Conservation (phyloP, 2,797 vertebrate species). For the Alauda arvensis region DNA sequence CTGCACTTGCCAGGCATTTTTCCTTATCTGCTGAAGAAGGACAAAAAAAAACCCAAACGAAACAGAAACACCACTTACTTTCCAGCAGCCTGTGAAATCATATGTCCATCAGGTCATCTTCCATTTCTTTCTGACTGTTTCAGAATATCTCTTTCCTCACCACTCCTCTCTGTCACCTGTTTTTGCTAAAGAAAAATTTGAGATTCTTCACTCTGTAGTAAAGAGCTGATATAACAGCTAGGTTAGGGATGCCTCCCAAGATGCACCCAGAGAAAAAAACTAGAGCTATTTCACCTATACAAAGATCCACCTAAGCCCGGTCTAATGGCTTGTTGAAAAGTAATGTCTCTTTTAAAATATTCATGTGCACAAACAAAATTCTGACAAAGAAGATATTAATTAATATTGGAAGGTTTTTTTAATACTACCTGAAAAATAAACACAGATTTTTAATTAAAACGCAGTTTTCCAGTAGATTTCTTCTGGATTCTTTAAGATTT, state of each 20-base stretch:
- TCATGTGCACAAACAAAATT: background rate
- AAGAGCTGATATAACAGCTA: background rate
- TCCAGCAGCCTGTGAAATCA: background rate
- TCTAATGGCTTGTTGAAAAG: background rate
- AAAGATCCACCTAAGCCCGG: background rate
- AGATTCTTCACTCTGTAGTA: background rate
- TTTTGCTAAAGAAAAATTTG: background rate
- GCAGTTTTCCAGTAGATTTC: background rate
- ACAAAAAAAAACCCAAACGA: fast-evolving
- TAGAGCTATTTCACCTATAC: background rate
- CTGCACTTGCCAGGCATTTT: background rate
- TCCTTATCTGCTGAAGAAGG: background rate
- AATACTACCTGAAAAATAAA: background rate
- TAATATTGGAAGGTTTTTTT: background rate
- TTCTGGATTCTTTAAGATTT: background rate
- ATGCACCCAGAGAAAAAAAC: background rate
- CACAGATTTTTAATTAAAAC: background rate
- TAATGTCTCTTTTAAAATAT: background rate
- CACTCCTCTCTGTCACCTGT: background rate
- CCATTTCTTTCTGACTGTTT: background rate
- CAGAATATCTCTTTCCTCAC: background rate
- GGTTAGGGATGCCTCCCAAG: background rate
- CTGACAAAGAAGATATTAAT: background rate
- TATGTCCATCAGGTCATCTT: background rate
- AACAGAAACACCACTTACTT: background rate